phyloP scores from a whole-genome alignment of 2,797 vertebrate species.

The Serranus cabrilla region DNA sequence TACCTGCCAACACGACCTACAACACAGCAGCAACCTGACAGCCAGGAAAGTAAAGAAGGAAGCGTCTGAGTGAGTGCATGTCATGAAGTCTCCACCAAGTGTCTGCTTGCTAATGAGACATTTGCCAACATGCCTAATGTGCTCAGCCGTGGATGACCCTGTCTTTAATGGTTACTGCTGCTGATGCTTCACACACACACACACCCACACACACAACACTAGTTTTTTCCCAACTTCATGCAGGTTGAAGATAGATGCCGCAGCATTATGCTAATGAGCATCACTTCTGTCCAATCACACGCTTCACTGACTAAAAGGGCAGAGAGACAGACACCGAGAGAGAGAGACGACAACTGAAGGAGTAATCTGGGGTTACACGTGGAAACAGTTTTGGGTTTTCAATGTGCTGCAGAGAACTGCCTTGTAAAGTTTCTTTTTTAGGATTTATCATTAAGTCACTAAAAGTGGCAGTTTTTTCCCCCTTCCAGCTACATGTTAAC shows the following conservation, averaged over 20 bases:
- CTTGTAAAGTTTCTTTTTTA: conserved; percentile 37
- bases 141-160: conserved; percentile 26
- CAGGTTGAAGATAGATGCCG: conserved; percentile 50
- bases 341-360: conserved; percentile 10
- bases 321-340: conserved; percentile 23
- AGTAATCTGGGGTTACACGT: conserved; percentile 5
- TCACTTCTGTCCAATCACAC: conserved; percentile 64
- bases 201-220: conserved; percentile 10
- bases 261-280: conserved; percentile 64
- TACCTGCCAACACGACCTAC: background rate
- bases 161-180: conserved; percentile 30
- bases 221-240: conserved; percentile 31
- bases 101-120: conserved; percentile 51
- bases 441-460: conserved; percentile 31
- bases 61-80: conserved; percentile 1
- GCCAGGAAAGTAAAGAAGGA: conserved; percentile 5
- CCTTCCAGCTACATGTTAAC: conserved; percentile 31
- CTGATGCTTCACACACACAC: conserved; percentile 22
- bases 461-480: conserved; percentile 31
- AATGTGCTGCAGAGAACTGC: conserved; percentile 22
- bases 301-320: conserved; percentile 53
- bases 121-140: conserved; percentile 50
- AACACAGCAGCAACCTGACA: background rate
- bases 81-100: conserved; percentile 13
- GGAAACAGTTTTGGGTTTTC: conserved; percentile 24